Evolutionary conservation across 2,113 vertebrate genomes (phyloP).

Genomic region (Tauraco erythrolophus): DNA sequence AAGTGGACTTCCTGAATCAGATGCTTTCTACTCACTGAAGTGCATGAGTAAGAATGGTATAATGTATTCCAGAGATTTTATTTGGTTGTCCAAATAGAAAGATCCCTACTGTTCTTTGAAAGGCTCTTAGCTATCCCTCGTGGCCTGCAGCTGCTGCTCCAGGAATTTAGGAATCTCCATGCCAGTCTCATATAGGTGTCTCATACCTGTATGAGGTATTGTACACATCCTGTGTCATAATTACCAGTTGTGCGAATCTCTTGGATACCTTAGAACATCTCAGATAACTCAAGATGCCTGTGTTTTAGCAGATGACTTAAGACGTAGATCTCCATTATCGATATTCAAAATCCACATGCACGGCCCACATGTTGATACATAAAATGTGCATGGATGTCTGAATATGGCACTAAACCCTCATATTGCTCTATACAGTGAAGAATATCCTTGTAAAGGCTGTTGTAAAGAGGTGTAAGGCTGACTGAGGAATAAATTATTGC

Average conservation of each 20-base stretch:
- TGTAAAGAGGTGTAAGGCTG: neutral
- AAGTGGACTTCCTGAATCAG: neutral
- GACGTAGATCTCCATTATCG: neutral
- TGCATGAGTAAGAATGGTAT: neutral
- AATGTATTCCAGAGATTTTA: neutral
- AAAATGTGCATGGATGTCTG: neutral
- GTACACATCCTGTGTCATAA: neutral
- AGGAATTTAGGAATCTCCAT: neutral
- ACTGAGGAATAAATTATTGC: neutral
- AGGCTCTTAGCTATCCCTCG: neutral
- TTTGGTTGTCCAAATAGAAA: neutral
- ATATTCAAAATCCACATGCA: neutral
- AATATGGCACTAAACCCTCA: neutral
- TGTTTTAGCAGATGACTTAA: neutral
- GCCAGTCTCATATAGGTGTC: fast-evolving
- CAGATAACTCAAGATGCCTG: neutral
- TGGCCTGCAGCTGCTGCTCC: neutral
- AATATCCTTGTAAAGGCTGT: neutral
- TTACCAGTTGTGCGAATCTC: neutral
- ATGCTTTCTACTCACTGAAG: neutral
- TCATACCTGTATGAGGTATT: neutral
- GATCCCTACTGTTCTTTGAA: neutral
- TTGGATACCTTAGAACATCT: neutral
- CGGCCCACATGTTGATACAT: fast-evolving
- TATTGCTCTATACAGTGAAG: neutral